Percentiles rank a stretch among this genome's conserved stretches.
Conservation (phyloP, 2,113 vertebrate genomes). For the Forbesichthys agassizii region DNA sequence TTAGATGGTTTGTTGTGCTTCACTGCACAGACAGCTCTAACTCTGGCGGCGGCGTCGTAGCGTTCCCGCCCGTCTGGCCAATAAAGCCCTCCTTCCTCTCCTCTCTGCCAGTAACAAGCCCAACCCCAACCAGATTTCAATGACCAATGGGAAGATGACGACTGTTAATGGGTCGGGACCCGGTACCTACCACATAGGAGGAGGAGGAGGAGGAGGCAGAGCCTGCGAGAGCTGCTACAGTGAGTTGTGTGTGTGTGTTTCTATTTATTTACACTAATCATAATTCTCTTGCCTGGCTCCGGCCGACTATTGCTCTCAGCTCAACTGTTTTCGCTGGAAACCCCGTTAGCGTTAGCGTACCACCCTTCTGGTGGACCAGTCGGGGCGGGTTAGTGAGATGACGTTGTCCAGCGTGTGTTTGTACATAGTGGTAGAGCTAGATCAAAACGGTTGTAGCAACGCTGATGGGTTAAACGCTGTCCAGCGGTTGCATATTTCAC, state of each 20-base stretch:
- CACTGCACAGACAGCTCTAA: neutral
- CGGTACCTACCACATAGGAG: slow-evolving; percentile 79
- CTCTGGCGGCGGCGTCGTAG: too few relatives aligned
- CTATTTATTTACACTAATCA: neutral
- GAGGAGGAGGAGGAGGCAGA: slow-evolving; percentile 84
- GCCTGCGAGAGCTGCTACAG: slow-evolving; percentile 97
- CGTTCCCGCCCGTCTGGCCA: neutral
- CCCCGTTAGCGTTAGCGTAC: too few relatives aligned
- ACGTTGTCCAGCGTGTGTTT: too few relatives aligned
- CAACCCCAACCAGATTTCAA: slow-evolving; percentile 96
- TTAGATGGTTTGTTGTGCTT: neutral
- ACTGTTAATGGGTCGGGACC: slow-evolving; percentile 89
- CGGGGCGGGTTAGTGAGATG: too few relatives aligned
- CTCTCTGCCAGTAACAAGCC: slow-evolving; percentile 89
- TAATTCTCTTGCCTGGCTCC: too few relatives aligned
- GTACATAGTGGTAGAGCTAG: too few relatives aligned
- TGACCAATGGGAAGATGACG: slow-evolving; percentile 89
- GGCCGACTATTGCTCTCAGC: too few relatives aligned
- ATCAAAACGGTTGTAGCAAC: too few relatives aligned
- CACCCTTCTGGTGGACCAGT: too few relatives aligned
- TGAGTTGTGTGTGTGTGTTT: slow-evolving; percentile 72
- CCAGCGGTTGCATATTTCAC: too few relatives aligned
- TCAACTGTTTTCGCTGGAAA: too few relatives aligned
- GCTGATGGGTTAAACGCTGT: too few relatives aligned
- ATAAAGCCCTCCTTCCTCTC: neutral